Base-by-base conservation (phyloP, 2,113 vertebrate genomes). In the Opisthocomus hoazin region DNA sequence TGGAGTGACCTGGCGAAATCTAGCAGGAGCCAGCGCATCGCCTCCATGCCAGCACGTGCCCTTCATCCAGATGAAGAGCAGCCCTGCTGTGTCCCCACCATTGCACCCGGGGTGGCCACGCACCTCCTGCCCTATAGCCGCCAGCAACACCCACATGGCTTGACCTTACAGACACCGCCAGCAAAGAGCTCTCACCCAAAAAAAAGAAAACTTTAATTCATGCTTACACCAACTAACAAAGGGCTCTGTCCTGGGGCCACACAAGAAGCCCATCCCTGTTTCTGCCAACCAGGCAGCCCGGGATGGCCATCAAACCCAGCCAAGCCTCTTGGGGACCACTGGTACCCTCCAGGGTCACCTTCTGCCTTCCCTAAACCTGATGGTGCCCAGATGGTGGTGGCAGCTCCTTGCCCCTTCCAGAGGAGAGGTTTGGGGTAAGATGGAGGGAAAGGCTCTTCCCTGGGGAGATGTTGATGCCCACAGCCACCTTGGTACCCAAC, bases 41-140 rank as follows among this genome's bases (percentile, higher is more conserved):
- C 8, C 45, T 87, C 64, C 24, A 4, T 0, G 0, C 12, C 71
- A 94, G 83, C 54, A 61, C 2, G 0, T 11, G n/a, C 36, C 39
- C 45, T 69, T 53, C 65, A 70, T 11, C 56, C 73, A 66, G 56
- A 60, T 7, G 34, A 61, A 87, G 39, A 76, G 50, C 39, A 9
- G 4, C 37, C 41, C 68, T 77, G 45, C 29, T 64, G 23, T 8
- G 6, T 45, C 26, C 63, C 57, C 48, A 75, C 10, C 41, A 61
- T 14, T 0, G 1, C 37, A 50, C 20, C 29, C 11, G 5, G 30
- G 43, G 13, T 64, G 22, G 71, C 27, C 16, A 45, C 0, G 0
- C 23, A 45, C 3, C 11, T 17, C 27, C 37, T 53, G 15, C 30
- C 58, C 68, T 78, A 21, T 57, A 29, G 8, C 22, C 32, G 53